These are phyloP conservation scores for Callithrix jacchus DNA, from an alignment of 2,113 vertebrate genomes.

Conservation along the genomic window DNA sequence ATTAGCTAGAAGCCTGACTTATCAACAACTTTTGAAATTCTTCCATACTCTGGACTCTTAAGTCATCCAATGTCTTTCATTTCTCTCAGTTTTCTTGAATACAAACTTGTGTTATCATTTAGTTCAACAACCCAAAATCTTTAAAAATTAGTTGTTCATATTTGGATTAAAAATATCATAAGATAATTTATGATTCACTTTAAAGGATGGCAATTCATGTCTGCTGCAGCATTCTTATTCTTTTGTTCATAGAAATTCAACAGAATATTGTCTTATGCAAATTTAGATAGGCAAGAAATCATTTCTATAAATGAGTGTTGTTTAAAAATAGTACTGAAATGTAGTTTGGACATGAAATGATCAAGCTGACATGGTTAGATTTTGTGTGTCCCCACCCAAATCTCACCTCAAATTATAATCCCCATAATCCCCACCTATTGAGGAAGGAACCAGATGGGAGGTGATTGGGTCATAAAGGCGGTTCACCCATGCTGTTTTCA, in stretches of 20 bases:
- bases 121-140: not conserved
- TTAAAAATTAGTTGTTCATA: conserved; percentile 9
- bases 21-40: not conserved
- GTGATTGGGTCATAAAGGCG: too few species aligned
- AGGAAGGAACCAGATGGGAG: too few species aligned
- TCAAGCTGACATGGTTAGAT: not conserved
- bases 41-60: not conserved
- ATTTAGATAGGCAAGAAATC: conserved; percentile 8
- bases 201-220: not conserved
- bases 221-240: not conserved
- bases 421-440: too few species aligned
- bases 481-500: too few species aligned
- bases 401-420: too few species aligned
- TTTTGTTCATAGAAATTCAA: not conserved
- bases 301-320: conserved; percentile 5
- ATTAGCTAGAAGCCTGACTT: not conserved
- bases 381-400: too few species aligned
- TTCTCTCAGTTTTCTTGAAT: not conserved
- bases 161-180: conserved; percentile 27
- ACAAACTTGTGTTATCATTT: not conserved
- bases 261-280: not conserved
- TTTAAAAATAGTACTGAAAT: conserved; percentile 4
- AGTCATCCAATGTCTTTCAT: not conserved
- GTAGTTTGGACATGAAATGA: conserved; percentile 34
- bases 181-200: not conserved